A percentile compares a stretch with the other conserved stretches of the same genome.
These are phyloP conservation scores for Pocota personata DNA, from an alignment of 2,888 invertebrate genomes.

Conservation along the genomic window DNA sequence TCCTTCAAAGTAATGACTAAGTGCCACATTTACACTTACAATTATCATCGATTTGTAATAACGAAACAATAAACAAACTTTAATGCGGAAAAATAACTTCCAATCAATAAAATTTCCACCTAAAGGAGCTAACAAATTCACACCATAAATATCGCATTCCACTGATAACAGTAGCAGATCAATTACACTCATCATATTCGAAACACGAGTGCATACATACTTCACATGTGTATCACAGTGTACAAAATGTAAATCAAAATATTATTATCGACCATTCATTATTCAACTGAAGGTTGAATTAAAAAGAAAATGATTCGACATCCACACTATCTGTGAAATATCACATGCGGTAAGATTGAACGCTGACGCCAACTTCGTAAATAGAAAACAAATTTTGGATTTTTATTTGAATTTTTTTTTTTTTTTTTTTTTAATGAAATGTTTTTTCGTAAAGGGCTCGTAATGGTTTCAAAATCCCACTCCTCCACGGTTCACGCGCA, in stretches of 20 bases:
- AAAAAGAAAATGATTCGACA: neutral
- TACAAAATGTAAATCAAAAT: neutral
- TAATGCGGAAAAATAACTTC: neutral
- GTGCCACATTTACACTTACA: neutral
- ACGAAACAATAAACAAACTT: neutral
- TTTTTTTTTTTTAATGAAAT: neutral
- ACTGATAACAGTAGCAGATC: slow-evolving; percentile 20
- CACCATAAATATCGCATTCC: neutral
- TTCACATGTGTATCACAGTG: neutral
- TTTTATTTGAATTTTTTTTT: neutral
- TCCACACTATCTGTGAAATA: neutral
- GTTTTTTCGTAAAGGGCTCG: neutral
- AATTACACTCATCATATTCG: neutral
- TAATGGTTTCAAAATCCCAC: neutral
- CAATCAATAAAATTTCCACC: slow-evolving; percentile 12
- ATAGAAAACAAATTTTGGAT: slow-evolving; percentile 3
- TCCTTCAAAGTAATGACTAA: neutral
- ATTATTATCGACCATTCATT: neutral
- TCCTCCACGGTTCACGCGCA: neutral
- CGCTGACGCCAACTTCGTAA: slow-evolving; percentile 21
- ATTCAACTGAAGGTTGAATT: neutral
- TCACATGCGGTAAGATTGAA: neutral
- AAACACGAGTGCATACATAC: too few species aligned
- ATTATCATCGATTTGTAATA: neutral
- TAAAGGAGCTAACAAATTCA: slow-evolving; percentile 13